Base-by-base conservation (phyloP, 2,888 invertebrate genomes). In the Alitta virens region DNA sequence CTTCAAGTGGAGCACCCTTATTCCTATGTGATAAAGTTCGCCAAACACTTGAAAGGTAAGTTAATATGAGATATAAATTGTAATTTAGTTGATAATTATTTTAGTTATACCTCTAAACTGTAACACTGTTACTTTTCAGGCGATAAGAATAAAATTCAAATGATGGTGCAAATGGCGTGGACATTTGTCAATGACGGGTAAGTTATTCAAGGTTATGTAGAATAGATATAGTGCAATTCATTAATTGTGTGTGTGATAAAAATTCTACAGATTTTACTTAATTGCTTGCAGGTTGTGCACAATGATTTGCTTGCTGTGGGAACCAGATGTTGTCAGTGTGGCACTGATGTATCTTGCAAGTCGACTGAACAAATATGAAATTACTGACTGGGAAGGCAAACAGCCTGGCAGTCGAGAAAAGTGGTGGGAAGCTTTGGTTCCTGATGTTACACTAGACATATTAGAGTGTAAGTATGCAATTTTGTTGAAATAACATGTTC, bases 111-210 rank as follows among this genome's bases (percentile, higher is more conserved):
- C n/a, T n/a, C n/a, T n/a, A n/a, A n/a, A n/a, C n/a, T n/a, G n/a
- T n/a, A n/a, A n/a, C n/a, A n/a, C n/a, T n/a, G n/a, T n/a, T n/a
- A n/a, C n/a, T 18, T 63, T 70, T 26, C 70, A 86, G 88, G 94
- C 33, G 96, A 97, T 78, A 93, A 94, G 80, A 87, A 87, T n/a
- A 94, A 94, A 81, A 84, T 95, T 56, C 91, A 95, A 75, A 94
- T 94, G 83, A 92, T 98, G 91, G 94, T 98, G 0, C 97, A 98
- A 84, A 97, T 96, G 94, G 96, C 97, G 0, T 99, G 98, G 98
- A 98, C 97, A 3, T 99, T 99, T 83, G 94, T 98, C 0, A 99
- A 99, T 83, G 99, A 99, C 83, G 92, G 92, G 86, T 90, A 16
- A 25, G 52, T 52, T 24, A n/a, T n/a, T n/a, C n/a, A n/a, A n/a